Conservation (phyloP, 2,113 vertebrate species). For the Aythya baeri region DNA sequence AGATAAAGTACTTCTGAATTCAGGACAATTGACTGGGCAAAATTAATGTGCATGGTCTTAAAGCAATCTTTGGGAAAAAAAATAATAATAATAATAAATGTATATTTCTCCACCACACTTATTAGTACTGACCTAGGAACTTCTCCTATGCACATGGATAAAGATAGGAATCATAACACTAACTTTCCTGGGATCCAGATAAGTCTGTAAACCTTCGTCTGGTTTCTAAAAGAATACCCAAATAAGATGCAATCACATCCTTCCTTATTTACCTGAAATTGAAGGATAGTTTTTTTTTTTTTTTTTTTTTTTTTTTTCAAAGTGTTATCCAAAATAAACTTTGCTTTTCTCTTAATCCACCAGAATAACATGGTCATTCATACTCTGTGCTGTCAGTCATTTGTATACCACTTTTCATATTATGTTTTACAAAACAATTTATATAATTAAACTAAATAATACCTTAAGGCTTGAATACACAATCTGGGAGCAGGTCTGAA, state of each 20-base stretch:
- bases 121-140: background rate
- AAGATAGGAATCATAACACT: background rate
- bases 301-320: background rate
- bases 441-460: constrained; percentile 20
- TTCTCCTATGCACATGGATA: background rate
- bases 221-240: background rate
- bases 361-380: background rate
- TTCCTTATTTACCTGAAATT: background rate
- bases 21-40: background rate
- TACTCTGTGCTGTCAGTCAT: background rate
- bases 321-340: constrained; percentile 4
- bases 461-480: constrained; percentile 11
- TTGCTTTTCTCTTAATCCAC: background rate
- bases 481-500: constrained; percentile 8
- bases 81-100: background rate
- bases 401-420: background rate
- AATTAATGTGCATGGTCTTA: background rate
- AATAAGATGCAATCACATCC: background rate
- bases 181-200: background rate
- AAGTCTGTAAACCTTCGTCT: background rate
- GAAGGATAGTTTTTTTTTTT: background rate
- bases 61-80: background rate
- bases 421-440: background rate
- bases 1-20: background rate
- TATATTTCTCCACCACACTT: background rate